Percentiles rank a stretch among this genome's conserved stretches.
These are phyloP conservation scores for Pristionchus maxplancki DNA, from an alignment of 2,888 invertebrate species.

Conservation along the genomic window DNA sequence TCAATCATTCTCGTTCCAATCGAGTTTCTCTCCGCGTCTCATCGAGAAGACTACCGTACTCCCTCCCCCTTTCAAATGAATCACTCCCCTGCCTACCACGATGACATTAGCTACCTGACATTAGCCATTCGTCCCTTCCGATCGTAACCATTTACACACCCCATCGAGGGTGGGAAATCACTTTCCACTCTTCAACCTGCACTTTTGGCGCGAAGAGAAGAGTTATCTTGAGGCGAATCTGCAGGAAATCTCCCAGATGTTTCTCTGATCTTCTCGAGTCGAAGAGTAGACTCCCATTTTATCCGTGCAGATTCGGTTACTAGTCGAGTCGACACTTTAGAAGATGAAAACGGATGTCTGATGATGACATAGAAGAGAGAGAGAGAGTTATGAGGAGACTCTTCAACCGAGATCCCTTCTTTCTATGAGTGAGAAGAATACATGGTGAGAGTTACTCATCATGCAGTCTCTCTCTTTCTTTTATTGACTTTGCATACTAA, in stretches of 20 bases:
- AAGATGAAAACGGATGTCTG: not conserved
- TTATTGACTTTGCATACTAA: not conserved
- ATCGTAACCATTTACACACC: not conserved
- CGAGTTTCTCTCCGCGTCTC: not conserved
- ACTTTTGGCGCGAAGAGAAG: not conserved
- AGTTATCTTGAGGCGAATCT: not conserved
- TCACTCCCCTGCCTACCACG: not conserved
- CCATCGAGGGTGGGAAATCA: not conserved
- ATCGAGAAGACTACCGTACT: not conserved
- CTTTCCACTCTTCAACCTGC: not conserved
- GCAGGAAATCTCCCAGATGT: not conserved
- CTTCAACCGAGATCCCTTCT: not conserved
- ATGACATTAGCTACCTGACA: not conserved
- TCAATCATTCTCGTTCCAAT: not conserved
- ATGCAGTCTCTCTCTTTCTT: not conserved
- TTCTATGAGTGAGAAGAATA: not conserved
- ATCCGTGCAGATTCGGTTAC: constrained; percentile 14
- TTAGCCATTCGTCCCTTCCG: not conserved
- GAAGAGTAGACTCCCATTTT: not conserved
- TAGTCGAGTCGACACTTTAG: not conserved
- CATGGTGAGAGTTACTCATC: not conserved
- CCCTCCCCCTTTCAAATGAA: not conserved
- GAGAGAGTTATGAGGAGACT: not conserved
- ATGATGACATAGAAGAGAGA: too few species aligned
- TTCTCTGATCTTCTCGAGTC: not conserved